Evolutionary conservation across 1,140 invertebrate genomes (phyloP).

Genomic region (Halictus rubicundus): DNA sequence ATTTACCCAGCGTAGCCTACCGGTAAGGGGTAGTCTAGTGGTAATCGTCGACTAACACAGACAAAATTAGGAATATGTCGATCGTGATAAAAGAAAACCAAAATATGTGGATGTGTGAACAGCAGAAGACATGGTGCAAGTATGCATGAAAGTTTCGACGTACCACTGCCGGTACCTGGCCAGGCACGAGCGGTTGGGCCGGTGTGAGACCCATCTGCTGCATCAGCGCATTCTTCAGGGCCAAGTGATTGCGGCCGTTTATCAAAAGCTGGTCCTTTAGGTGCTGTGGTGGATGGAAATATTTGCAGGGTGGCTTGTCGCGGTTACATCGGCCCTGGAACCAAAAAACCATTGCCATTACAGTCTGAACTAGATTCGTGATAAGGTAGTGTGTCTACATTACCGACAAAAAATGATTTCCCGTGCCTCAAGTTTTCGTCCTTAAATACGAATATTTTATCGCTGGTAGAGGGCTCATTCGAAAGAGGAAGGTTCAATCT

Average conservation of each 20-base stretch:
- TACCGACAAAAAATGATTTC: too few species aligned
- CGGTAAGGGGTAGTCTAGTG: constrained; percentile 53
- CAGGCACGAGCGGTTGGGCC: constrained; percentile 92
- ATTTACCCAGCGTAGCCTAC: constrained; percentile 57
- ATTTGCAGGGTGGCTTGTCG: constrained; percentile 99
- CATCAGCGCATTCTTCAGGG: constrained; percentile 97
- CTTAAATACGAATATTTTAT: too few species aligned
- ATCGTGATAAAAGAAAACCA: constrained; percentile 55
- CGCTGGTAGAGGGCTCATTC: too few species aligned
- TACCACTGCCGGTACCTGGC: constrained; percentile 94
- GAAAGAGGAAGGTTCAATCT: too few species aligned
- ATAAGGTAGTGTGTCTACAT: too few species aligned
- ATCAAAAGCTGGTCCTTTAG: constrained; percentile 99
- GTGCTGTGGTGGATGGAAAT: constrained; percentile 99
- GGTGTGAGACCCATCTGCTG: constrained; percentile 96
- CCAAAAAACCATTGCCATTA: constrained; percentile 53
- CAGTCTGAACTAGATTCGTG: neutral
- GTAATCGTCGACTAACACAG: constrained; percentile 64
- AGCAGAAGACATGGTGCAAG: constrained; percentile 65
- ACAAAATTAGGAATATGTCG: constrained; percentile 60
- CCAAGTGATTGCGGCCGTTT: constrained; percentile 99
- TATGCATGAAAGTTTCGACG: constrained; percentile 79
- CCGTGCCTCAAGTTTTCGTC: too few species aligned
- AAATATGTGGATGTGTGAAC: constrained; percentile 62
- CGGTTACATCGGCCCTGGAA: constrained; percentile 99